A percentile compares a stretch with the other conserved stretches of the same genome.
Evolutionary conservation across 2,113 vertebrate species (phyloP).

Genomic region (Picathartes gymnocephalus): DNA sequence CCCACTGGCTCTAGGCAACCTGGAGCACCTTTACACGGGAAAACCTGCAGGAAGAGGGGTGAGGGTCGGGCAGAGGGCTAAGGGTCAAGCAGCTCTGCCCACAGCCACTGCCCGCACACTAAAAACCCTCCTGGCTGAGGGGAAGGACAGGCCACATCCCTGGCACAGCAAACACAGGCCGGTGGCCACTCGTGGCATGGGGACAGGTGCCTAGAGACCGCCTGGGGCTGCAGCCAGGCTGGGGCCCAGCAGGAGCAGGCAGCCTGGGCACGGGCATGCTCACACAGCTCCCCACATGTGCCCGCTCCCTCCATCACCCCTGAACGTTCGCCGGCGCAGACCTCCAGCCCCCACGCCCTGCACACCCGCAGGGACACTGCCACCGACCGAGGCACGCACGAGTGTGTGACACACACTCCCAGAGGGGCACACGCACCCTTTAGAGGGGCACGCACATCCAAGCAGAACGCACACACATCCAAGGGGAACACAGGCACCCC

Average conservation of each 20-base stretch:
- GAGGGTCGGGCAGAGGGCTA: not conserved
- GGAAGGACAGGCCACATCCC: not conserved
- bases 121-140: accelerated
- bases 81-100: not conserved
- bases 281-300: not conserved
- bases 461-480: not conserved
- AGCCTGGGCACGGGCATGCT: not conserved
- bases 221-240: not conserved
- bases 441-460: not conserved
- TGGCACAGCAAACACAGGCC: not conserved
- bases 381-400: not conserved
- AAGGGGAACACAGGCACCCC: not conserved
- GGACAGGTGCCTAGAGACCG: not conserved
- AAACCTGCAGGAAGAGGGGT: accelerated
- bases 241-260: not conserved
- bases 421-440: not conserved
- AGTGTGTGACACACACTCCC: not conserved
- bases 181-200: accelerated
- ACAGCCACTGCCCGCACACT: not conserved
- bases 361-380: not conserved
- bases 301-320: not conserved
- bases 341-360: too few relatives aligned
- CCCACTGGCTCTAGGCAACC: not conserved
- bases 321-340: not conserved
- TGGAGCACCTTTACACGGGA: not conserved